A percentile compares a stretch with the other conserved stretches of the same genome.
Evolutionary conservation across 2,888 invertebrate genomes (phyloP).

Genomic region (Campoplex nolae): DNA sequence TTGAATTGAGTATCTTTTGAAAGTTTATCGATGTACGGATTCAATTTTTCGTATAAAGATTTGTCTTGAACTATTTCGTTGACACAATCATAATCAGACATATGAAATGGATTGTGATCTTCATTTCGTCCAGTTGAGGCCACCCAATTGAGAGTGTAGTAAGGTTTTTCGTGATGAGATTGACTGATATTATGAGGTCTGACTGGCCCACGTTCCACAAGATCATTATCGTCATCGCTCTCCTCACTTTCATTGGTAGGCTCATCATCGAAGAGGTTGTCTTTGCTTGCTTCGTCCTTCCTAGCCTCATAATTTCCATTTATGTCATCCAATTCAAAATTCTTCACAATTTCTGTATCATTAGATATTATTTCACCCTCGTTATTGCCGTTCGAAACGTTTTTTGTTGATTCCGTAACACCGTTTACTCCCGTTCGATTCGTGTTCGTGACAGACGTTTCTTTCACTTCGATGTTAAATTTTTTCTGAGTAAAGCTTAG

Average conservation of each 20-base stretch:
- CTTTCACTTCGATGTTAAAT: conserved; percentile 8
- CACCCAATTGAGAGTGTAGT: conserved; percentile 66
- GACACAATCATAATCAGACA: conserved; percentile 73
- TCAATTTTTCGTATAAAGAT: conserved; percentile 75
- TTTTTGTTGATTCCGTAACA: not conserved
- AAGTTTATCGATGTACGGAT: conserved; percentile 75
- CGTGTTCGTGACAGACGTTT: too few relatives aligned
- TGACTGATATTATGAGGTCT: conserved; percentile 69
- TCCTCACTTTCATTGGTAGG: conserved; percentile 35
- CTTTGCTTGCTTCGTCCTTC: not conserved
- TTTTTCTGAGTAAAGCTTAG: conserved; percentile 62
- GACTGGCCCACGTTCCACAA: conserved; percentile 76
- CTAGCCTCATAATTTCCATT: conserved; percentile 59
- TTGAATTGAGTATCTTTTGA: conserved; percentile 65
- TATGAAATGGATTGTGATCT: conserved; percentile 51
- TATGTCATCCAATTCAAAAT: conserved; percentile 27
- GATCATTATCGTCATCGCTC: conserved; percentile 61
- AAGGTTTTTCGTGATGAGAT: conserved; percentile 70
- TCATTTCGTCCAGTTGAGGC: conserved; percentile 8
- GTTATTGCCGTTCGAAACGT: conserved; percentile 25
- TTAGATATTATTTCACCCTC: not conserved
- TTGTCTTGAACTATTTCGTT: conserved; percentile 74
- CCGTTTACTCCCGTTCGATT: not conserved
- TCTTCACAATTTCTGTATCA: too few relatives aligned
- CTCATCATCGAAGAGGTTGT: conserved; percentile 48